Conservation (phyloP, 2,113 vertebrate species). For the Chionodraco myersi region DNA sequence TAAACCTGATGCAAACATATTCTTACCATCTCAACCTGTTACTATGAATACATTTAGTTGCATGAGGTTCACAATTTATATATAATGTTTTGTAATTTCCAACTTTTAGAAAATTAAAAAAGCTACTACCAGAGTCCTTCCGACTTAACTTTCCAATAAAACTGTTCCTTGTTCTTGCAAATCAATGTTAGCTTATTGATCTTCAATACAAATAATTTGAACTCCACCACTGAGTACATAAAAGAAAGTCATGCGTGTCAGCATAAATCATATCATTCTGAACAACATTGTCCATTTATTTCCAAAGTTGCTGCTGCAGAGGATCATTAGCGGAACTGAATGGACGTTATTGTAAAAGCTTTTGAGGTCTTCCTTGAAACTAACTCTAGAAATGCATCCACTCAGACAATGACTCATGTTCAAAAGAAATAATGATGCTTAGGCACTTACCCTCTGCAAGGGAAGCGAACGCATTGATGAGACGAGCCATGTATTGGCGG, state of each 20-base stretch:
- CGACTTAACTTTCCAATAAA: no score
- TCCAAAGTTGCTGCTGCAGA: neutral
- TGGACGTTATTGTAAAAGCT: slow-evolving; percentile 14
- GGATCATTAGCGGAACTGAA: slow-evolving; percentile 13
- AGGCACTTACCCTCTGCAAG: slow-evolving; percentile 88
- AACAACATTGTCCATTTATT: neutral
- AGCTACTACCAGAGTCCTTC: no score
- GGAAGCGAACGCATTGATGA: slow-evolving; percentile 93
- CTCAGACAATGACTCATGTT: slow-evolving; percentile 14
- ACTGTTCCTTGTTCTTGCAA: neutral
- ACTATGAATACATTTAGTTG: no score
- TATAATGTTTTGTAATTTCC: no score
- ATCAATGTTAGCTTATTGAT: neutral
- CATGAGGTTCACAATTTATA: no score
- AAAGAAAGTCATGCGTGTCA: no score
- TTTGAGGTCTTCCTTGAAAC: slow-evolving; percentile 9
- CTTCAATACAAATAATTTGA: neutral
- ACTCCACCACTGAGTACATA: no score
- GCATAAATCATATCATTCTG: neutral
- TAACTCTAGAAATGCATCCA: slow-evolving; percentile 9
- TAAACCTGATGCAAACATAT: neutral
- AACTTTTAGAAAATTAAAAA: no score
- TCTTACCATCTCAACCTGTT: no score
- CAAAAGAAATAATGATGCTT: slow-evolving; percentile 23
- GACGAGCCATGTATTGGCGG: slow-evolving; percentile 90